Conservation (phyloP, 1,140 invertebrate species). For the Micrasema minimum region DNA sequence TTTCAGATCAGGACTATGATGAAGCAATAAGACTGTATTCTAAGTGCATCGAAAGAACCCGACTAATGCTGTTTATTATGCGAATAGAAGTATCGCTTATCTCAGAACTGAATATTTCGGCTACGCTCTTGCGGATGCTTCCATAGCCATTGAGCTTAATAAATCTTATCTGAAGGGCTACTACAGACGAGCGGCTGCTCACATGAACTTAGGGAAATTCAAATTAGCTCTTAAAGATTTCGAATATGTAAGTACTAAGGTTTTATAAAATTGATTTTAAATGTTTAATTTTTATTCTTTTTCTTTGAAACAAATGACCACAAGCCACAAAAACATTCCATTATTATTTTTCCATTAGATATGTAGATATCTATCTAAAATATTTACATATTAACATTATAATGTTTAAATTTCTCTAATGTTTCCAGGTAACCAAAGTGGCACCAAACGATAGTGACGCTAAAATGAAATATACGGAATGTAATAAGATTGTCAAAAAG, state of each 20-base stretch:
- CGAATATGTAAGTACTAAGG: constrained; percentile 88
- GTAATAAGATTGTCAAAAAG: constrained; percentile 95
- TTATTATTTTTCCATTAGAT: neutral
- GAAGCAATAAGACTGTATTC: constrained; percentile 91
- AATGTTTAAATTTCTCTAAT: neutral
- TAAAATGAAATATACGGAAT: constrained; percentile 92
- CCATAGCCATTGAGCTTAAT: constrained; percentile 91
- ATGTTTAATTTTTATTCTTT: constrained; percentile 1
- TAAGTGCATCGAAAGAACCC: constrained; percentile 91
- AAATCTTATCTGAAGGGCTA: constrained; percentile 92
- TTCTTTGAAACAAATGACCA: neutral
- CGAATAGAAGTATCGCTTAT: constrained; percentile 95
- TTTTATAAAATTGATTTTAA: no score
- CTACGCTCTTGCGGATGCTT: constrained; percentile 91
- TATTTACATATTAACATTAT: no score
- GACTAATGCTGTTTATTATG: constrained; percentile 85
- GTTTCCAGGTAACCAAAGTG: constrained; percentile 82
- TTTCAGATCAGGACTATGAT: constrained; percentile 87
- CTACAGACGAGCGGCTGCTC: constrained; percentile 93
- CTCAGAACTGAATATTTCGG: constrained; percentile 93
- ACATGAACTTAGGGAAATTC: constrained; percentile 98
- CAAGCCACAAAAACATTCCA: neutral
- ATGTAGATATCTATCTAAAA: no score
- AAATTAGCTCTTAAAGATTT: constrained; percentile 96
- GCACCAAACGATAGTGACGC: constrained; percentile 95